phyloP scores from a whole-genome alignment of 2,797 vertebrate genomes.

The Hozukius guyotensis region DNA sequence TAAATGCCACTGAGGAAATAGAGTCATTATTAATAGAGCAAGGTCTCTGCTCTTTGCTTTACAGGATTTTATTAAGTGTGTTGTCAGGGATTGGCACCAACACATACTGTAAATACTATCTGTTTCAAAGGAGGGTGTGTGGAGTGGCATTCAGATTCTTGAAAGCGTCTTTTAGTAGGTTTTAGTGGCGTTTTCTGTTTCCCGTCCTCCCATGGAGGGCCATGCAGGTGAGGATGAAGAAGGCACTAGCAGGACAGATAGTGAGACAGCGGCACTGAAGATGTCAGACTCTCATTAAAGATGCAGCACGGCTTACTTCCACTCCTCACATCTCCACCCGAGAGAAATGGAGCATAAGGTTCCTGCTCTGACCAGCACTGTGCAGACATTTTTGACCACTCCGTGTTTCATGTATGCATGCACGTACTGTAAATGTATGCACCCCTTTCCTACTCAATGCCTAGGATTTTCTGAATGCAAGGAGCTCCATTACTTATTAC shows the following conservation, averaged over 20 bases:
- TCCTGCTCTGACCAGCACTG: slow-evolving; percentile 52
- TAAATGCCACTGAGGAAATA: slow-evolving; percentile 44
- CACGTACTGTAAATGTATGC: neutral
- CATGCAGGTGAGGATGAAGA: slow-evolving; percentile 46
- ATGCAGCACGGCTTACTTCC: slow-evolving; percentile 75
- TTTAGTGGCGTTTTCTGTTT: slow-evolving; percentile 10
- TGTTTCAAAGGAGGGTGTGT: neutral
- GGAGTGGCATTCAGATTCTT: neutral
- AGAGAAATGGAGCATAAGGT: slow-evolving; percentile 70
- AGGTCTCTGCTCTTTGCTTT: slow-evolving; percentile 1
- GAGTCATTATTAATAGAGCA: slow-evolving; percentile 27
- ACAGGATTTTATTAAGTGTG: slow-evolving; percentile 8
- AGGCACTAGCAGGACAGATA: slow-evolving; percentile 41
- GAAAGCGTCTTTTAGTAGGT: neutral
- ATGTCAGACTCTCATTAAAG: slow-evolving; percentile 81
- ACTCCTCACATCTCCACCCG: slow-evolving; percentile 63
- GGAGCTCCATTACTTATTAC: neutral
- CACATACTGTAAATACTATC: neutral
- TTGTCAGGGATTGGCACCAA: neutral
- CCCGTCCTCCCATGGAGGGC: slow-evolving; percentile 10
- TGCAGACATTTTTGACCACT: slow-evolving; percentile 61
- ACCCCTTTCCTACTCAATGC: too few relatives aligned
- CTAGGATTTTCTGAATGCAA: too few relatives aligned
- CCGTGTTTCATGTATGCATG: slow-evolving; percentile 34
- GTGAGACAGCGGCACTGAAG: slow-evolving; percentile 47